Evolutionary conservation across 2,113 vertebrate genomes (phyloP), one percentile per base, ranked within the genome.

Genomic region (Sander lucioperca): DNA sequence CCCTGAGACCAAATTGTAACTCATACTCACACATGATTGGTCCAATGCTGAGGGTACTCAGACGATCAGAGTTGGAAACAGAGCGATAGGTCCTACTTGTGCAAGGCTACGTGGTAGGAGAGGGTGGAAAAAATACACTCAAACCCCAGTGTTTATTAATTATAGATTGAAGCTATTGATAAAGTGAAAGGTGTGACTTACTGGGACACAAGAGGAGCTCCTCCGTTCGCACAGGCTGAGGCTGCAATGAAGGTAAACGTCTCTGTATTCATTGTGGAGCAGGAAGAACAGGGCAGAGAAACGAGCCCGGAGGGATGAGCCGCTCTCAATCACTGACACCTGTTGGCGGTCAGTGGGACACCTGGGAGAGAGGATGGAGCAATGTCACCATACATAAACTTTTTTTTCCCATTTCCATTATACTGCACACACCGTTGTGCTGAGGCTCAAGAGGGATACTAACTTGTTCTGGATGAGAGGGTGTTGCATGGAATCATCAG

Each of bases 381-480:
- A 25, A 77, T 2, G 9, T 73, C 56, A 45, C 18, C 0, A 4
- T 0, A 56, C 50, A 63, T 30, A 3, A 51, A 23, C 16, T 14
- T 50, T 33, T 33, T 39, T 53, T 58, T 18, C 1, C 12, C 16
- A 27, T 66, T 65, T 51, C 11, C 2, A 27, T 13, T 33, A 51
- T 18, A 16, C 64, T 45, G 18, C 68, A 68, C 47, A 83, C 53
- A 79, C 43, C 27, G 7, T 58, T 19, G n/a, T 61, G 54, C 25
- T 63, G 59, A 62, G 3, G 33, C 18, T 68, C 10, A 0, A 27
- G 0, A 68, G 9, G 30, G 58, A 14, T 10, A 74, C 86, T 43
- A 72, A 94, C 94, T 91, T 91, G 85, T 92, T 91, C 21, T 83
- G 68, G 65, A 95, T 94, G 48, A 94, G 59, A 76, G 33, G 51